Conservation (phyloP, 2,113 vertebrate species). For the Phrynocephalus versicolor region DNA sequence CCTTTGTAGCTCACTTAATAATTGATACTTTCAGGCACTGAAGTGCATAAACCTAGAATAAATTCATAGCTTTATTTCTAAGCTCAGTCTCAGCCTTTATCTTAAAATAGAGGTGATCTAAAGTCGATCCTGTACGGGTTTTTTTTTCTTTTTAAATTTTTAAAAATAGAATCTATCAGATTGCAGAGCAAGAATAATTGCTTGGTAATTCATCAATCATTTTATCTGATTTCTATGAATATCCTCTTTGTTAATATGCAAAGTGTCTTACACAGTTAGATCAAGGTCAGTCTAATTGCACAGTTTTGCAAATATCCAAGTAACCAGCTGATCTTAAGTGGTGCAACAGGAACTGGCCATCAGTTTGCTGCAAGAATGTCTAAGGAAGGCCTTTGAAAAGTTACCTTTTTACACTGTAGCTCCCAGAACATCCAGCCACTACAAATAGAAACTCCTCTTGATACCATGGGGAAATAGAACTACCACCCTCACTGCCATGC, state of each 20-base stretch:
- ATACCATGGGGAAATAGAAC: too few species aligned
- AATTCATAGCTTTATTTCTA: background rate
- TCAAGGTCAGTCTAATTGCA: background rate
- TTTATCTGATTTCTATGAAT: background rate
- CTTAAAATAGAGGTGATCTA: background rate
- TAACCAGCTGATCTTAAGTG: background rate
- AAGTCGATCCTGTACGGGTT: background rate
- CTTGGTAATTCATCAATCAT: background rate
- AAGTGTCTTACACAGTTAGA: background rate
- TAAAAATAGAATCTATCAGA: background rate
- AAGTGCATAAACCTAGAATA: background rate
- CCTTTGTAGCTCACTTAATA: background rate
- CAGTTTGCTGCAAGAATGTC: background rate
- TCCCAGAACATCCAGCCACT: too few species aligned
- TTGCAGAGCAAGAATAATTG: background rate
- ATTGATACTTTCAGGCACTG: too few species aligned
- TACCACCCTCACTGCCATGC: too few species aligned
- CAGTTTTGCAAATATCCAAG: background rate
- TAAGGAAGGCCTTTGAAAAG: too few species aligned
- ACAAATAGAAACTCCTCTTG: too few species aligned
- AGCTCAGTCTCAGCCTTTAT: background rate
- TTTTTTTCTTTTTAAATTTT: background rate
- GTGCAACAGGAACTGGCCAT: too few species aligned
- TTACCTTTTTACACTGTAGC: too few species aligned
- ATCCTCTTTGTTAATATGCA: background rate